Evolutionary conservation across 2,888 invertebrate species (phyloP).

Genomic region (Cantharis rustica): DNA sequence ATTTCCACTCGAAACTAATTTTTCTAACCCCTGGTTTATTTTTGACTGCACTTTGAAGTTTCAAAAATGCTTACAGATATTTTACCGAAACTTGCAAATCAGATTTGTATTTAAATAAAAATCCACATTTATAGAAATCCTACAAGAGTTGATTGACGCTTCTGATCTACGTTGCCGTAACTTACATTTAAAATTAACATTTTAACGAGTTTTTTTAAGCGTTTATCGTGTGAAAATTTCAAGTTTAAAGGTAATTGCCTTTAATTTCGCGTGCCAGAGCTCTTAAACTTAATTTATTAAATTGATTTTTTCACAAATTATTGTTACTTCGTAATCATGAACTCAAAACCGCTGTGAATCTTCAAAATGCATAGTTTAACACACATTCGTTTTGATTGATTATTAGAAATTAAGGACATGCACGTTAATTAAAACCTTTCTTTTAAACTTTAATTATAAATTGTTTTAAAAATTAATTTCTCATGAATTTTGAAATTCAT

Average conservation of each 20-base stretch:
- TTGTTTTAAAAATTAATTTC: neutral
- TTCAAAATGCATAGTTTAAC: neutral
- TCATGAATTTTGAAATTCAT: neutral
- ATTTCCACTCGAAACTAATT: neutral
- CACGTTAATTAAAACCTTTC: neutral
- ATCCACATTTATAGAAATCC: neutral
- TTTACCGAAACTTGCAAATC: neutral
- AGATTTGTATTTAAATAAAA: neutral
- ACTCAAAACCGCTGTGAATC: neutral
- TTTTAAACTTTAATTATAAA: neutral
- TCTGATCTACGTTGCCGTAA: neutral
- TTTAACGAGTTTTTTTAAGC: neutral
- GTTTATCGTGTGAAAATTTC: neutral
- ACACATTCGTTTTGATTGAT: neutral
- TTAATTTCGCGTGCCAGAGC: neutral
- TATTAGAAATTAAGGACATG: neutral
- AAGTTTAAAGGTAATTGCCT: neutral
- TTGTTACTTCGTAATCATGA: neutral
- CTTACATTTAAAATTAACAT: neutral
- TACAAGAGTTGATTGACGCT: neutral
- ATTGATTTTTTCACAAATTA: neutral
- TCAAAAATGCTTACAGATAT: neutral
- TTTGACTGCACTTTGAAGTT: neutral
- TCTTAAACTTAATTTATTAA: neutral
- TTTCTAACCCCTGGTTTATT: neutral